These are phyloP conservation scores for Butastur rufipennis DNA, from an alignment of 2,113 vertebrate species.

Conservation along the genomic window DNA sequence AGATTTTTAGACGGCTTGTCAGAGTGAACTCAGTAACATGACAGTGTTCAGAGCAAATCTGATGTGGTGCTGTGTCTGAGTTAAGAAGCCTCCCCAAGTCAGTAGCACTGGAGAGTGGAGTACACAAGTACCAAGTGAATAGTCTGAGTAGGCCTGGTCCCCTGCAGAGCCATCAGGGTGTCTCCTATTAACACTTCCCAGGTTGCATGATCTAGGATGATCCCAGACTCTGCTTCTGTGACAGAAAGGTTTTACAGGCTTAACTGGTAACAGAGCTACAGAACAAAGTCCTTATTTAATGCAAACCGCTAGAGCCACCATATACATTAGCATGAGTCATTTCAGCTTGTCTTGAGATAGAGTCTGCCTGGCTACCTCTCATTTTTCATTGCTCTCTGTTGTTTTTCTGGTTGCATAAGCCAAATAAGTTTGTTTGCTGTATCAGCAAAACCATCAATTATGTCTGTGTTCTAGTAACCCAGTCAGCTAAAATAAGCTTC, in stretches of 20 bases:
- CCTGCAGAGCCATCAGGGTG: neutral
- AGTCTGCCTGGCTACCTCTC: neutral
- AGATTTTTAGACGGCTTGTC: neutral
- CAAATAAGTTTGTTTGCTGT: neutral
- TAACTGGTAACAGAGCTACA: neutral
- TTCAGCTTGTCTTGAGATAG: neutral
- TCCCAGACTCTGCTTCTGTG: neutral
- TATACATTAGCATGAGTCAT: neutral
- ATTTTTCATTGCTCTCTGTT: neutral
- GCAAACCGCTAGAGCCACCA: neutral
- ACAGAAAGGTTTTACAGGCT: neutral
- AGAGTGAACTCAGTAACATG: neutral
- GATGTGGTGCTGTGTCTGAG: neutral
- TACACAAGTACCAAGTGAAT: neutral
- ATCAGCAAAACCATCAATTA: slow-evolving; percentile 10
- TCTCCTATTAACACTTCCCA: neutral
- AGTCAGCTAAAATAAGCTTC: slow-evolving; percentile 35
- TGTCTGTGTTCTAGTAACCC: neutral
- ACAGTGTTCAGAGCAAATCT: neutral
- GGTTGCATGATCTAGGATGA: neutral
- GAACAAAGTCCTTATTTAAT: slow-evolving; percentile 9
- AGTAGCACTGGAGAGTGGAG: neutral
- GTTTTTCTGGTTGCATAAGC: neutral
- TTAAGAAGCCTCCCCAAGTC: neutral
- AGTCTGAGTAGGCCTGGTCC: neutral